A percentile compares a stretch with the other conserved stretches of the same genome.
Evolutionary conservation across 1,140 invertebrate species (phyloP).

Genomic region (Drosophila pandora): DNA sequence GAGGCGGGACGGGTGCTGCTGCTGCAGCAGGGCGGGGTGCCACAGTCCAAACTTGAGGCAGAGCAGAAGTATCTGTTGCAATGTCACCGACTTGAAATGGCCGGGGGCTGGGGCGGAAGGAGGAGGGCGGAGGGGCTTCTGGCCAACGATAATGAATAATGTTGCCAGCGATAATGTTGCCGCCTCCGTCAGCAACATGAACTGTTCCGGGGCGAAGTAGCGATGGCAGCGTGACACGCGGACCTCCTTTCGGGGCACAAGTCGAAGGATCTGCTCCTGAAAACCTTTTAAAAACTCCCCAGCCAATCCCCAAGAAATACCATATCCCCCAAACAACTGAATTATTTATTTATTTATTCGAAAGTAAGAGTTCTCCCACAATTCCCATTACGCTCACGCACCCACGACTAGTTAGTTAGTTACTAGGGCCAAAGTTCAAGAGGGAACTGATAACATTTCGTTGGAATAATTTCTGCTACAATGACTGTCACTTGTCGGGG

Average conservation of each 20-base stretch:
- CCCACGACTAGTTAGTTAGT: constrained; percentile 6
- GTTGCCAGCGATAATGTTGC: constrained; percentile 74
- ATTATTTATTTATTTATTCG: no score
- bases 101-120: constrained; percentile 8
- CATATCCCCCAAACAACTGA: background rate
- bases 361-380: no score
- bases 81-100: constrained; percentile 73
- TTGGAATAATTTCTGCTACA: constrained; percentile 59
- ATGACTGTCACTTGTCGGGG: constrained; percentile 49
- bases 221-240: constrained; percentile 19
- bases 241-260: no score
- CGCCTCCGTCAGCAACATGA: constrained; percentile 55
- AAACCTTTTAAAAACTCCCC: no score
- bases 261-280: no score
- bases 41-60: constrained; percentile 56
- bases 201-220: constrained; percentile 3
- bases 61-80: constrained; percentile 69
- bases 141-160: constrained; percentile 75
- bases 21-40: background rate
- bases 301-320: background rate
- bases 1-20: background rate
- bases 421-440: constrained; percentile 27
- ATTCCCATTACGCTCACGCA: constrained; percentile 8
- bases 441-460: constrained; percentile 52
- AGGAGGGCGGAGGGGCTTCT: background rate